Evolutionary conservation across 2,888 invertebrate genomes (phyloP), one percentile per base, ranked within the genome.

Genomic region (Plusia festucae): DNA sequence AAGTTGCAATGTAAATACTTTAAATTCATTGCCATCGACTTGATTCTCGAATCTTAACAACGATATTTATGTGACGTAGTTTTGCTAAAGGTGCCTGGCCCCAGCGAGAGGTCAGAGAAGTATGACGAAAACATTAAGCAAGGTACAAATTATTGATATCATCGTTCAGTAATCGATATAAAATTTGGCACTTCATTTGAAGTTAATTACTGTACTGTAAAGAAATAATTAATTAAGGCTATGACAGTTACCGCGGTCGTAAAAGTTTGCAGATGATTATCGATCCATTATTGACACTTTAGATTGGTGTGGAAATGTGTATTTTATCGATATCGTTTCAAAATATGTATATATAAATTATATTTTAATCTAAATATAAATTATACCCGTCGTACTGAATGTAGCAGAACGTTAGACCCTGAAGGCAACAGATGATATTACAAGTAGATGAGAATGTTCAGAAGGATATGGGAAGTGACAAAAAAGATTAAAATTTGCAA

Each of bases 61-160:
- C 46, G 11, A 49, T 11, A 20, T 18, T 49, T 49, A 20, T 49
- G 11, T 18, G 46, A 49, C 46, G 46, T 49, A 16, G 18, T 9
- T 46, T 49, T 20, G 46, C 46, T 49, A 49, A 71, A 64, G 65
- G 68, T 68, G 55, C 52, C 53, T 53, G 40, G 52, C 67, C 58
- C 27, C 46, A 49, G 46, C 8, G 18, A 49, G 46, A 49, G 46
- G 46, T 49, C 46, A 49, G 18, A 49, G 16, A 7, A 18, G 46
- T 46, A 20, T 49, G 46, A 49, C 46, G 46, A 49, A 49, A 49
- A 49, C 11, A 49, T 49, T 49, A 3, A 49, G 46, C 77, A 75
- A 82, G 81, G 81, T 67, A 72, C 20, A 18, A 49, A 49, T 49
- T 18, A 49, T 49, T 20, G 46, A 49, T 49, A 49, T 49, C 46